These are phyloP conservation scores for Drosophila suzukii DNA, from an alignment of 1,140 invertebrate genomes.

Conservation along the genomic window DNA sequence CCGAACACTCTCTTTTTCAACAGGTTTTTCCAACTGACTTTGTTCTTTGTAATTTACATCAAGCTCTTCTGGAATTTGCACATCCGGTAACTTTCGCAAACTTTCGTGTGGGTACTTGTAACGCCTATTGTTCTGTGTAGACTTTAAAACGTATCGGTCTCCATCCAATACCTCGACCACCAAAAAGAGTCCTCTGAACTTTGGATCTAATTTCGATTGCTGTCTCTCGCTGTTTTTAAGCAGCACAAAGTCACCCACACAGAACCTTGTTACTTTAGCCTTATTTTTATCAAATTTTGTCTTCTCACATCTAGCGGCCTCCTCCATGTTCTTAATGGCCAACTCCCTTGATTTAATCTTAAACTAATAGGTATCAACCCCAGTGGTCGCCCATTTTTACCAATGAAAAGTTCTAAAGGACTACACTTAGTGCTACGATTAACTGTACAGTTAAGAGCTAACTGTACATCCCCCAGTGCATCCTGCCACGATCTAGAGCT, in stretches of 20 bases:
- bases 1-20: constrained; percentile 1
- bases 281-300: constrained; percentile 11
- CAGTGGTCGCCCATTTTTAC: not conserved
- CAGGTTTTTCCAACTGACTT: not conserved
- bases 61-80: constrained; percentile 3
- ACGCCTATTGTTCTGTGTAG: constrained; percentile 1
- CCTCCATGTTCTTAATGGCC: not conserved
- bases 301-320: constrained; percentile 2
- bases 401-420: not conserved
- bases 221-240: constrained; percentile 3
- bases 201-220: not conserved
- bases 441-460: not conserved
- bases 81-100: constrained; percentile 4
- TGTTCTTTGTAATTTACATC: not conserved
- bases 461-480: constrained; percentile 4
- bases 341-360: not conserved
- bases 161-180: constrained; percentile 2
- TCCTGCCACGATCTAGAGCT: constrained; percentile 7
- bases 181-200: not conserved
- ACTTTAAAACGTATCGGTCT: not conserved
- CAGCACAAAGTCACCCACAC: constrained; percentile 13
- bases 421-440: constrained; percentile 3
- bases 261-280: constrained; percentile 13
- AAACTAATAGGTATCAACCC: constrained; percentile 1
- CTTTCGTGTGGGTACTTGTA: constrained; percentile 5